Evolutionary conservation across 2,888 invertebrate genomes (phyloP).

Genomic region (Limnephilus auricula): DNA sequence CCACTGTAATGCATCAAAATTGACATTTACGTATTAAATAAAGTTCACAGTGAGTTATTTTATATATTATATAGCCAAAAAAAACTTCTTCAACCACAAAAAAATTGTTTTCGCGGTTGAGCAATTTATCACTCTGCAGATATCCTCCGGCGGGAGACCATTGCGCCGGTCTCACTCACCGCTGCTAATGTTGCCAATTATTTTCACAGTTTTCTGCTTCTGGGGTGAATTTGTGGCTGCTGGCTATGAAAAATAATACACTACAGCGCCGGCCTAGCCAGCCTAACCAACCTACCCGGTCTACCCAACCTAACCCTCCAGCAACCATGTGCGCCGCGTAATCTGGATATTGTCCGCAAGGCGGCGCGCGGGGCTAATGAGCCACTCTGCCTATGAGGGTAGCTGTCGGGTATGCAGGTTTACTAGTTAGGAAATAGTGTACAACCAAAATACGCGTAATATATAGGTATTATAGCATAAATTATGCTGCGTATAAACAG

Average conservation of each 20-base stretch:
- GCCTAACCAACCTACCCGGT: background rate
- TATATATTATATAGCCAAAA: background rate
- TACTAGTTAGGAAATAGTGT: background rate
- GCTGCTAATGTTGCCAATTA: constrained; percentile 50
- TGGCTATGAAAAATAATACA: background rate
- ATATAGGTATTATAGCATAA: background rate
- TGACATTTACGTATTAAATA: background rate
- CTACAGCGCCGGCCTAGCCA: background rate
- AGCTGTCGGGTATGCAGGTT: background rate
- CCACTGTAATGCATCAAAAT: background rate
- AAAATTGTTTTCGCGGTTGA: background rate
- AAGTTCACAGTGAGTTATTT: background rate
- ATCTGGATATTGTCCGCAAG: constrained; percentile 41
- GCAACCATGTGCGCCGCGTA: background rate
- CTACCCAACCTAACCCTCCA: background rate
- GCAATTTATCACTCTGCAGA: background rate
- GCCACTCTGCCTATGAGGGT: background rate
- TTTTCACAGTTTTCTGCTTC: constrained; percentile 47
- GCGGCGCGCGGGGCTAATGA: constrained; percentile 38
- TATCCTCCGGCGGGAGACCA: constrained; percentile 22
- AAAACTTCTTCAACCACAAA: background rate
- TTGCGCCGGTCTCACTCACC: constrained; percentile 33
- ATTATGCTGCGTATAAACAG: too few species aligned
- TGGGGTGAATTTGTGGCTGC: constrained; percentile 15
- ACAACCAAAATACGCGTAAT: background rate